Percentiles rank a stretch among this genome's conserved stretches.
phyloP scores from a whole-genome alignment of 2,888 invertebrate genomes.

The Onthophagus sagittarius region DNA sequence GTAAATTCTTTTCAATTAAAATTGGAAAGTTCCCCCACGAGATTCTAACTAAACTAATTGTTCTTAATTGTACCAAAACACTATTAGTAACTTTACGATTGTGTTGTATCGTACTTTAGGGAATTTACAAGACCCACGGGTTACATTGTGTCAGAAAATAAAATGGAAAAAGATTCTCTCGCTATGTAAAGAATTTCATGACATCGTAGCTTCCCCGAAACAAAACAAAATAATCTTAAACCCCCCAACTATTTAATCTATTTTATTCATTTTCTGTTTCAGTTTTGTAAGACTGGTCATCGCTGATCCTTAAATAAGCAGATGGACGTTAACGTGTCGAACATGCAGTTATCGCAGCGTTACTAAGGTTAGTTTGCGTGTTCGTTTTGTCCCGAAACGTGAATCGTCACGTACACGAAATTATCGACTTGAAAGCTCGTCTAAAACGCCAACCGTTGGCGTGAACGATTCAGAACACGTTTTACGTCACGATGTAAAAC shows the following conservation, averaged over 20 bases:
- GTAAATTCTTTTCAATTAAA: no score
- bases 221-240: background rate
- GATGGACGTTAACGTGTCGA: background rate
- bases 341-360: background rate
- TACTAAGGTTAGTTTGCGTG: background rate
- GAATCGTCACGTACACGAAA: conserved; percentile 9
- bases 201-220: background rate
- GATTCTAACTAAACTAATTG: background rate
- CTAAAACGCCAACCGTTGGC: background rate
- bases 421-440: background rate
- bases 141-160: background rate
- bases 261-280: background rate
- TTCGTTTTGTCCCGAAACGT: background rate
- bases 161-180: background rate
- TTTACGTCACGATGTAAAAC: background rate
- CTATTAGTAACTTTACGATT: background rate
- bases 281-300: background rate
- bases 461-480: conserved; percentile 5
- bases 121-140: background rate
- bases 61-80: background rate
- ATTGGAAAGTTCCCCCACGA: no score
- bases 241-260: background rate
- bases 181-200: background rate
- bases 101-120: background rate
- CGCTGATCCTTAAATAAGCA: background rate